Evolutionary conservation across 2,797 vertebrate species (phyloP), one percentile per base, ranked within the genome.

Genomic region (Eupleurogrammus muticus): DNA sequence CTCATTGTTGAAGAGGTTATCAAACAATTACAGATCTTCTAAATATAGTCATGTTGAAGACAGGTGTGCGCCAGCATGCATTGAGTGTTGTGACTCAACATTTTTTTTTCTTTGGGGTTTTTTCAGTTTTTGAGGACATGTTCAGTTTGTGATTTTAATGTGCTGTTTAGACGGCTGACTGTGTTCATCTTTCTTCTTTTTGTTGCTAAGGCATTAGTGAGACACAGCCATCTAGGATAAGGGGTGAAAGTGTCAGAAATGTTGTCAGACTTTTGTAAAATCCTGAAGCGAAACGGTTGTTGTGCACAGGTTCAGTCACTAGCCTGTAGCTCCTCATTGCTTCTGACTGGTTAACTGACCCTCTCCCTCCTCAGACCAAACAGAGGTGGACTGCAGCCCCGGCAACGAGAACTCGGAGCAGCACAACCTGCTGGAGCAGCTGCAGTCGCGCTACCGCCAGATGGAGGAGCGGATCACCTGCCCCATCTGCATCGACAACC

Each of bases 391-490:
- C 73, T 94, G 94, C 89, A 94, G 95, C 80, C 93, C 96, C 0
- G 92, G 93, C 49, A 91, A 93, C 0, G 94, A 96, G 59, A 89
- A 93, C 72, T 96, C 95, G 0, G 96, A 97, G 52, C 97, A 98
- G 85, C 95, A 95, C 91, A 97, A 97, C 94, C 94, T 99, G 50
- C 95, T 99, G 93, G 97, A 99, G 92, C 97, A 99, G 92, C 95
- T 99, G 64, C 97, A 99, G 95, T 97, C 92, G 14, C 96, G 98
- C 82, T 99, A 98, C 92, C 87, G 97, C 34, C 97, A 98, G 94
- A 99, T 99, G 98, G 98, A 99, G 82, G 98, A 99, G 87, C 95
- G 98, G 4, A 99, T 99, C 94, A 99, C 97, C 78, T 99, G 98
- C 81, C 98, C 98, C 19, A 98, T 99, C 89, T 99, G 98, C 93